Conservation (phyloP, 2,888 invertebrate genomes). For the Calliopum simillimum region DNA sequence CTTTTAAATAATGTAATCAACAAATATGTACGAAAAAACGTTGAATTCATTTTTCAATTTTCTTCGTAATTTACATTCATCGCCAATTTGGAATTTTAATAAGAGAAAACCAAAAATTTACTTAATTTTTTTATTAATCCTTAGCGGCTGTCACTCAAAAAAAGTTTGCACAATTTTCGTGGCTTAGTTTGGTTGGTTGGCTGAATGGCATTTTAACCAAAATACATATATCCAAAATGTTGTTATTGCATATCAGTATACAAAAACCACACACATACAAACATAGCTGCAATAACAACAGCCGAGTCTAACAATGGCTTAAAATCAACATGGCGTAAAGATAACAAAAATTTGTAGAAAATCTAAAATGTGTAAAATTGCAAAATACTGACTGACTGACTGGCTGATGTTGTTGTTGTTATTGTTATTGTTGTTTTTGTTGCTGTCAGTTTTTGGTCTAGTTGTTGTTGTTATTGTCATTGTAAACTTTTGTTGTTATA, state of each 20-base stretch:
- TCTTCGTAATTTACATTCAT: too few species aligned
- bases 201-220: not conserved
- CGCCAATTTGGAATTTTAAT: too few species aligned
- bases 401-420: slow-evolving; percentile 1
- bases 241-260: not conserved
- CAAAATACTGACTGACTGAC: slow-evolving; percentile 18
- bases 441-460: not conserved
- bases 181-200: not conserved
- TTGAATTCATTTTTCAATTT: too few species aligned
- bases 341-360: slow-evolving; percentile 28
- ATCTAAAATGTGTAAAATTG: slow-evolving; percentile 19
- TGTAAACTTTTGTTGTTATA: not conserved
- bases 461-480: not conserved
- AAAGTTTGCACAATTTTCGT: not conserved
- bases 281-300: slow-evolving; percentile 21
- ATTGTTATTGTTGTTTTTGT: not conserved
- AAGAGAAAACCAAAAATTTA: too few species aligned
- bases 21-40: too few species aligned
- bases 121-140: not conserved
- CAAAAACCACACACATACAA: too few species aligned
- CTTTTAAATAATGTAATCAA: too few species aligned
- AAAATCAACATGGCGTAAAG: slow-evolving; percentile 41
- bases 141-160: not conserved
- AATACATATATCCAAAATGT: slow-evolving; percentile 8
- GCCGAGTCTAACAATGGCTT: slow-evolving; percentile 19